A percentile compares a stretch with the other conserved stretches of the same genome.
These are phyloP conservation scores for Alsophila aescularia DNA, from an alignment of 2,888 invertebrate genomes.

Conservation along the genomic window DNA sequence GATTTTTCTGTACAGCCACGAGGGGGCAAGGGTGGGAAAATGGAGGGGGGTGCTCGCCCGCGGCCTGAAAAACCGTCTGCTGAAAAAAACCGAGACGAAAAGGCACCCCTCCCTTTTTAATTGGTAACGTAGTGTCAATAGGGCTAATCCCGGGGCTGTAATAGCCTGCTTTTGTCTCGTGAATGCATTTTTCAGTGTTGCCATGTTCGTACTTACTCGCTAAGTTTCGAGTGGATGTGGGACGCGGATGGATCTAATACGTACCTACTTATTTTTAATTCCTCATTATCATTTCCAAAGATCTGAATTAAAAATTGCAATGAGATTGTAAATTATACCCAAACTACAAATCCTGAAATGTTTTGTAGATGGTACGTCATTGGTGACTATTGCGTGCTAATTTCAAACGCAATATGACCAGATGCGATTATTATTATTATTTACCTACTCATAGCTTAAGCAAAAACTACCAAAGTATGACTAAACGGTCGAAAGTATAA, in stretches of 20 bases:
- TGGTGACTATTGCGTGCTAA: no score
- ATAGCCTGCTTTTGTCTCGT: conserved; percentile 80
- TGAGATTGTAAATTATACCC: neutral
- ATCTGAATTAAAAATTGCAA: neutral
- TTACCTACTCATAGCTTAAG: no score
- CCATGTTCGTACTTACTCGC: conserved; percentile 51
- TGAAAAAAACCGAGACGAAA: conserved; percentile 84
- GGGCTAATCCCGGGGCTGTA: conserved; percentile 81
- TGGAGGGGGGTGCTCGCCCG: conserved; percentile 65
- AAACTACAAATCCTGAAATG: neutral
- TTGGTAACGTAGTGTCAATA: conserved; percentile 85
- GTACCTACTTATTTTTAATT: neutral
- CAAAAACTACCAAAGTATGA: no score
- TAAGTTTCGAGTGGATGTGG: conserved; percentile 15
- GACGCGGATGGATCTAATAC: neutral
- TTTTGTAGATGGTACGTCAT: no score
- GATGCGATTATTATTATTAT: no score
- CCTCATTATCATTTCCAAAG: neutral
- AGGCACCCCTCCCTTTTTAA: conserved; percentile 84
- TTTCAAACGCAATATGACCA: no score
- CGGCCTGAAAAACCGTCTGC: conserved; percentile 84
- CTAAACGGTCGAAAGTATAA: no score
- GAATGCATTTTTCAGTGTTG: conserved; percentile 81
- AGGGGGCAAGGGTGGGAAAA: conserved; percentile 52
- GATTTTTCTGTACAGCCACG: conserved; percentile 83